A percentile compares a stretch with the other conserved stretches of the same genome.
Conservation (phyloP, 2,888 invertebrate species). For the Dione vanillae region DNA sequence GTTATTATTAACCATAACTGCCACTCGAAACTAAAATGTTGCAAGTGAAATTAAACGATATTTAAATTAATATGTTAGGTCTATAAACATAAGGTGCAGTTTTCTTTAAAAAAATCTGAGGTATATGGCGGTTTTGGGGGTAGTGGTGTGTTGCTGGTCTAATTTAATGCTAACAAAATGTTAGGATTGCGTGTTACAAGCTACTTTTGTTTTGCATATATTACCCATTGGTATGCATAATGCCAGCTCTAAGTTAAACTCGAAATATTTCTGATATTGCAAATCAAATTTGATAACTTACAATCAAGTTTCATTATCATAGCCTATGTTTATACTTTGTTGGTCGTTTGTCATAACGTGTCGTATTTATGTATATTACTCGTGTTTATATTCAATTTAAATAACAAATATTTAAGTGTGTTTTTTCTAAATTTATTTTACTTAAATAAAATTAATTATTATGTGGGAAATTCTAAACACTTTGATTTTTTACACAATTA, state of each 20-base stretch:
- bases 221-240: constrained; percentile 58
- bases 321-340: constrained; percentile 18
- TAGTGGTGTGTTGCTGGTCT: constrained; percentile 56
- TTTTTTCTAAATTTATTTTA: too few species aligned
- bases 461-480: too few species aligned
- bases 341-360: neutral
- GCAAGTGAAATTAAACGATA: constrained; percentile 12
- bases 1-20: constrained; percentile 67
- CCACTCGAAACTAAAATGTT: constrained; percentile 28
- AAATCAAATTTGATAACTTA: constrained; percentile 30
- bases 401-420: too few species aligned
- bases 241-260: constrained; percentile 38
- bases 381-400: too few species aligned
- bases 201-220: constrained; percentile 82
- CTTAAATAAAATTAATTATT: too few species aligned
- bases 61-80: constrained; percentile 53
- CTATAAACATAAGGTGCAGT: constrained; percentile 44
- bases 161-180: constrained; percentile 82
- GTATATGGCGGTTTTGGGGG: constrained; percentile 52
- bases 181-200: constrained; percentile 75
- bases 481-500: too few species aligned
- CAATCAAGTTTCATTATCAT: constrained; percentile 10
- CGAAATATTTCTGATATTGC: constrained; percentile 42
- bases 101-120: constrained; percentile 41
- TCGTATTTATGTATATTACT: too few species aligned